Percentiles rank a stretch among this genome's conserved stretches.
These are phyloP conservation scores for Etheostoma perlongum DNA, from an alignment of 2,797 vertebrate species.

Conservation along the genomic window DNA sequence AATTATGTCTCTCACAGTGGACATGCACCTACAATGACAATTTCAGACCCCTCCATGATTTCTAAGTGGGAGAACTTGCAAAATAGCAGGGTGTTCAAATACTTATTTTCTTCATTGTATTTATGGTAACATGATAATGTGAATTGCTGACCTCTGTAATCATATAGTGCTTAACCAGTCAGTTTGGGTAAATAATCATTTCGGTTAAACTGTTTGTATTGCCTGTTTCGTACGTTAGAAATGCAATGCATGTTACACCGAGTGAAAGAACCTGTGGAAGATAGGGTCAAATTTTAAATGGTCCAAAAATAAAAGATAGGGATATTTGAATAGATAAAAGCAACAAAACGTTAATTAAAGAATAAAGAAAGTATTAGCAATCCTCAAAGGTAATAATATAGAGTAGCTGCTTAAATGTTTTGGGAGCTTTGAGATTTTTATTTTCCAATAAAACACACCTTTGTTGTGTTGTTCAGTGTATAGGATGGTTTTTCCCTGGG, in stretches of 20 bases:
- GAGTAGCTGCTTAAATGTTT: background rate
- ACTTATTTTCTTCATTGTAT: too few relatives aligned
- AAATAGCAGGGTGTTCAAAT: too few relatives aligned
- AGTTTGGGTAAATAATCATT: background rate
- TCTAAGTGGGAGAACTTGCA: too few relatives aligned
- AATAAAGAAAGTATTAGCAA: too few relatives aligned
- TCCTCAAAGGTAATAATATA: background rate
- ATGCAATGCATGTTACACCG: background rate
- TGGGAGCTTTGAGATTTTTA: background rate
- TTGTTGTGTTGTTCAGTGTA: background rate
- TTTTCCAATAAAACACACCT: background rate
- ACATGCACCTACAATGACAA: too few relatives aligned
- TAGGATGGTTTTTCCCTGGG: background rate
- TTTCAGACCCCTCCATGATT: too few relatives aligned
- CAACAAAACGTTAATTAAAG: background rate
- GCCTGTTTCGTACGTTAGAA: background rate
- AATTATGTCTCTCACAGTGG: too few relatives aligned
- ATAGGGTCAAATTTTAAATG: background rate
- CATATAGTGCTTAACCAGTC: background rate
- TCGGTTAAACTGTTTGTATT: background rate
- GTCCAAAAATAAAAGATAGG: background rate
- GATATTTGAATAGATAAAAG: background rate
- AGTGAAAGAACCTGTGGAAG: background rate
- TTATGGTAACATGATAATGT: background rate
- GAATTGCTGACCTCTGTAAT: background rate